Conservation (phyloP, 2,113 vertebrate genomes). For the Conger conger region DNA sequence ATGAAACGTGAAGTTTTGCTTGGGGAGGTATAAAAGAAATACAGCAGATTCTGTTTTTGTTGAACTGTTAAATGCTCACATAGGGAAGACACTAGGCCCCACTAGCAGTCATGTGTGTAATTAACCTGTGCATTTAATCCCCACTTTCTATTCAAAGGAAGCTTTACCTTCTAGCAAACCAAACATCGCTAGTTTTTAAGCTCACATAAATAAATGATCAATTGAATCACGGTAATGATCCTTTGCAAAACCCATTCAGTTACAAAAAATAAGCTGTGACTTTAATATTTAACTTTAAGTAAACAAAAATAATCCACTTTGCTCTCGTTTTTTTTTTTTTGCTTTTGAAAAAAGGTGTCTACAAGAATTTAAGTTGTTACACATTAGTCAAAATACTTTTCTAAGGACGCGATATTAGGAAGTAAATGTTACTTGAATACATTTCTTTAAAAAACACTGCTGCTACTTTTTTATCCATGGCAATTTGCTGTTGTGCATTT, state of each 20-base stretch:
- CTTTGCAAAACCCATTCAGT: neutral
- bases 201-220: slow-evolving; percentile 40
- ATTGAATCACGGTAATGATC: slow-evolving; percentile 26
- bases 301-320: neutral
- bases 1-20: neutral
- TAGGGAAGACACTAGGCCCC: too few species aligned
- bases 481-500: neutral
- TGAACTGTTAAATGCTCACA: slow-evolving; percentile 42
- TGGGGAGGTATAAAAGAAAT: neutral
- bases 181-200: slow-evolving; percentile 4
- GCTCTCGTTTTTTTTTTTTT: slow-evolving; percentile 1
- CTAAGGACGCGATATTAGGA: neutral
- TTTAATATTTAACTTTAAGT: neutral
- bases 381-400: slow-evolving; percentile 9
- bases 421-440: slow-evolving; percentile 8
- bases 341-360: slow-evolving; percentile 12
- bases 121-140: slow-evolving; percentile 34
- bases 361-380: slow-evolving; percentile 4
- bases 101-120: slow-evolving; percentile 41
- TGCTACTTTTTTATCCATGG: neutral
- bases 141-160: slow-evolving; percentile 11
- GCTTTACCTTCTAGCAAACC: slow-evolving; percentile 32
- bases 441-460: neutral
- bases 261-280: neutral
- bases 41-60: slow-evolving; percentile 35